Evolutionary conservation across 2,888 invertebrate species (phyloP), one percentile per base, ranked within the genome.

Genomic region (Gryllus longicercus): DNA sequence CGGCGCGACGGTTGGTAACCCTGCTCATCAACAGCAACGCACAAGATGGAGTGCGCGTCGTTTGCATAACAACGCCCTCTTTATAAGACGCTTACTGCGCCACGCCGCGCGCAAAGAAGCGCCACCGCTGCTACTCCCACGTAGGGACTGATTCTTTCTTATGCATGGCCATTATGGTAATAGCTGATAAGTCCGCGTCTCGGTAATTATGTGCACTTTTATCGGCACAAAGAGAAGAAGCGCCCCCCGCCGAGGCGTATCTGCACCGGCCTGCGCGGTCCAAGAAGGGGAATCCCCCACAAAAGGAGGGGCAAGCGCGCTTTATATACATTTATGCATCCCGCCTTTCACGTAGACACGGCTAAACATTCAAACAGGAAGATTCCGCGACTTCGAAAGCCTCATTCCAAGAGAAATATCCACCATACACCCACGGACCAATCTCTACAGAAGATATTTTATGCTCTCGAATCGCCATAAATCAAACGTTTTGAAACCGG

Each of bases 381-480:
- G 38, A 38, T 38, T 38, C 38, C 38, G 38, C 38, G 38, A 38
- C 38, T 38, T 38, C 38, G 38, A 38, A 38, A 38, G 38, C 38
- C 8, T 38, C 63, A 18, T 63, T 63, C 63, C 63, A n/a, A 63
- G n/a, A 63, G 63, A 63, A 63, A 63, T 63, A 63, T 14, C 14
- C 14, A 5, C 63, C 63, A 8, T 38, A 38, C 38, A 38, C 38
- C 38, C 38, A 38, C 38, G 38, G 38, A 38, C 63, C 63, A n/a
- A 63, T 63, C n/a, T n/a, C n/a, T 18, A n/a, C 63, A n/a, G 63
- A 14, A n/a, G 63, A 63, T 63, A n/a, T 63, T 63, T 63, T 16
- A 63, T 63, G 63, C n/a, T 63, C 63, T 63, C 63, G n/a, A 63
- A 63, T 63, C 63, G 63, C 63, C 63, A 63, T 63, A 63, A 63